Conservation (phyloP, 2,888 invertebrate genomes). For the Euphydryas editha region DNA sequence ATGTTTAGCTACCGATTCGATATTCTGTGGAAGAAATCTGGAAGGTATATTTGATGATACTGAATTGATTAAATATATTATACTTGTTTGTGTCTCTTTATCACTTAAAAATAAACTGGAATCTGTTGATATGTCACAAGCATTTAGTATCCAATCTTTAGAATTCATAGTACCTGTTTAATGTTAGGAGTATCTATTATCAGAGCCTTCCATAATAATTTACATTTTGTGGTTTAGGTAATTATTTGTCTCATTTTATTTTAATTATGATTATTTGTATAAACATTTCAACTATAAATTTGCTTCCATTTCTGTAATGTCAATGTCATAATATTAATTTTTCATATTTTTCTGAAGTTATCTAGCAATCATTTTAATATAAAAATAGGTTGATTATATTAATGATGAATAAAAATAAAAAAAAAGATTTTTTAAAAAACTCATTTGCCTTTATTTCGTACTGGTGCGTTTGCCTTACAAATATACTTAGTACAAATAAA, state of each 20-base stretch:
- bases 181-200: conserved; percentile 4
- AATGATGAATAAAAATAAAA: conserved; percentile 6
- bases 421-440: conserved; percentile 60
- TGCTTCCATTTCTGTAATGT: conserved; percentile 36
- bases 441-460: conserved; percentile 83
- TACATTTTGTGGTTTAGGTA: conserved; percentile 7
- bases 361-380: not conserved
- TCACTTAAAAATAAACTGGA: conserved; percentile 41
- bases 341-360: not conserved
- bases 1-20: conserved; percentile 28
- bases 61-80: conserved; percentile 36
- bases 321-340: not conserved
- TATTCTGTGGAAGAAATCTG: conserved; percentile 33
- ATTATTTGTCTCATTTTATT: not conserved
- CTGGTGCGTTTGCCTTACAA: conserved; percentile 82
- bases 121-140: conserved; percentile 40
- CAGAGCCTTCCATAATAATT: not conserved
- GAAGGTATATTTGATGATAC: conserved; percentile 29
- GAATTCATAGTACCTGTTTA: conserved; percentile 54
- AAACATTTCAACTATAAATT: not conserved
- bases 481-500: conserved; percentile 68
- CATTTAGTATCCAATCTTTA: conserved; percentile 41
- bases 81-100: conserved; percentile 54
- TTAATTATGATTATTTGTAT: not conserved
- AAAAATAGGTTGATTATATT: not conserved